Evolutionary conservation across 1,140 invertebrate species (phyloP).

Genomic region (Gryllus bimaculatus): DNA sequence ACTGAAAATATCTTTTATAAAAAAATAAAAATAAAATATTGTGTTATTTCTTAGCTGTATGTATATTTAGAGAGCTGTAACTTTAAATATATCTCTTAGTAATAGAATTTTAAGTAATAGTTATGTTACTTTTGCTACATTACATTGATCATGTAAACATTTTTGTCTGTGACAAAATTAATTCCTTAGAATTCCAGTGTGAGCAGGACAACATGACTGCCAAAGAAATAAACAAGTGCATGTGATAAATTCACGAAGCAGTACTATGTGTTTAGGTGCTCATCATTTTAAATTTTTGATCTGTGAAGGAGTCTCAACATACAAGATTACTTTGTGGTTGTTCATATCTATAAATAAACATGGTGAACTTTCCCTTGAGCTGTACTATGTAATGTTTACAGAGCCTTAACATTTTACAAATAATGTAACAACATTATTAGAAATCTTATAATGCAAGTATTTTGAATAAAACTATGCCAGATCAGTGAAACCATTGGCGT

Average conservation of each 20-base stretch:
- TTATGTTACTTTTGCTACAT: background rate
- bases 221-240: background rate
- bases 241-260: background rate
- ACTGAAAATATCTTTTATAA: constrained; percentile 2
- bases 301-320: background rate
- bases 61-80: background rate
- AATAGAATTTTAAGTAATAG: background rate
- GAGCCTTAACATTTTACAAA: constrained; percentile 5
- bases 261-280: background rate
- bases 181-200: background rate
- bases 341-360: background rate
- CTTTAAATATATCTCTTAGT: background rate
- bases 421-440: background rate
- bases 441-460: background rate
- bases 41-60: background rate
- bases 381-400: constrained; percentile 4
- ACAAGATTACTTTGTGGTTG: background rate
- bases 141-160: background rate
- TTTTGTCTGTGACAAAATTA: constrained; percentile 2
- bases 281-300: background rate
- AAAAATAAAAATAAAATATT: background rate
- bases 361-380: background rate
- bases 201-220: background rate
- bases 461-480: background rate
- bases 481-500: background rate